phyloP scores from a whole-genome alignment of 2,797 vertebrate genomes.

The Cynopterus sphinx region DNA sequence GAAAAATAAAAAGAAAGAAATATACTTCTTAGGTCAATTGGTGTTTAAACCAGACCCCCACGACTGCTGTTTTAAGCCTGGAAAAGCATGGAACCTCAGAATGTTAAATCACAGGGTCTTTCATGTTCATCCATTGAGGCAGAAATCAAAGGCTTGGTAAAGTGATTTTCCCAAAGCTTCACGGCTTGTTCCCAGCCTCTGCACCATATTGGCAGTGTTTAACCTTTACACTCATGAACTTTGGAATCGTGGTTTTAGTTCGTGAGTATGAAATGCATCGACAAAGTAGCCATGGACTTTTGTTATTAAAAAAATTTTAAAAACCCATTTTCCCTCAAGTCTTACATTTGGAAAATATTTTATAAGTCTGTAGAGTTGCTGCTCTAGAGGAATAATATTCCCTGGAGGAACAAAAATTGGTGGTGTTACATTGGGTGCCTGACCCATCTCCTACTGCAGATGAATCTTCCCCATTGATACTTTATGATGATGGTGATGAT shows the following conservation, averaged over 20 bases:
- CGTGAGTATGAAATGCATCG: background rate
- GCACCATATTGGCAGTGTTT: background rate
- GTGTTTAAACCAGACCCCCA: background rate
- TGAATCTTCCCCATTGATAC: background rate
- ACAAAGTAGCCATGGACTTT: background rate
- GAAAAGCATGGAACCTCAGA: background rate
- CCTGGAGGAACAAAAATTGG: background rate
- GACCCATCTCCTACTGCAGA: background rate
- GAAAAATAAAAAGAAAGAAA: background rate
- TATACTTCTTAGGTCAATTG: background rate
- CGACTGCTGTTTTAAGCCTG: background rate
- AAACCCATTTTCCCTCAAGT: background rate
- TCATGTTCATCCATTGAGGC: background rate
- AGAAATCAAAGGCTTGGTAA: background rate
- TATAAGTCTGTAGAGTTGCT: background rate
- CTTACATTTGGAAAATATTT: background rate
- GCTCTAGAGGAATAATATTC: too few relatives aligned
- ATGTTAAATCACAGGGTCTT: background rate
- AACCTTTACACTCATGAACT: background rate
- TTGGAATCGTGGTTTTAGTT: background rate
- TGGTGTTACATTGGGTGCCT: fast-evolving
- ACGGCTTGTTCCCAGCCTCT: background rate
- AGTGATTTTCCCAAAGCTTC: background rate
- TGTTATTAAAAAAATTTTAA: too few relatives aligned
- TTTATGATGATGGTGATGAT: fast-evolving